These are phyloP conservation scores for Podarcis cretensis DNA, from an alignment of 2,113 vertebrate genomes.

Conservation along the genomic window DNA sequence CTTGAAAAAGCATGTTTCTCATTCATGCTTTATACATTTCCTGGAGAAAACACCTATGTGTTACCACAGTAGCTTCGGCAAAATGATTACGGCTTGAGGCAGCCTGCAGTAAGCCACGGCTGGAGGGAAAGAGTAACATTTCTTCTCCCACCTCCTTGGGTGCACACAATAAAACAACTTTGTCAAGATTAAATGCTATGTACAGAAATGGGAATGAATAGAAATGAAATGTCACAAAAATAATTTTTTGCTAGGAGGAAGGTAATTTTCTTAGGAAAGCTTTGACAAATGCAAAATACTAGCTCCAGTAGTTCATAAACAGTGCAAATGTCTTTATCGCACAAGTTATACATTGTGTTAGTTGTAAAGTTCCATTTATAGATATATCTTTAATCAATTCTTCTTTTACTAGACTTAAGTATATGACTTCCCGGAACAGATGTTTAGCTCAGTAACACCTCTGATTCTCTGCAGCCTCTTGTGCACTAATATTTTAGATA, in stretches of 20 bases:
- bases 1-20: background rate
- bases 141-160: background rate
- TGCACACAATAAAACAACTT: background rate
- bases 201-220: background rate
- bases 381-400: background rate
- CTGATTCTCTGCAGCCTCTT: background rate
- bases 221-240: background rate
- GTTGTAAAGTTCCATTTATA: background rate
- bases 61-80: no score
- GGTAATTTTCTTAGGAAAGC: background rate
- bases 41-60: background rate
- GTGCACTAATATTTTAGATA: background rate
- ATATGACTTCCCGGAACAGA: background rate
- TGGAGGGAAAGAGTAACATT: background rate
- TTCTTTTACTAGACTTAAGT: background rate
- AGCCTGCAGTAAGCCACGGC: background rate
- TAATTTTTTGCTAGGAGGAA: background rate
- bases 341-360: background rate
- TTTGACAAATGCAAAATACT: background rate
- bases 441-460: background rate
- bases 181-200: background rate
- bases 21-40: background rate
- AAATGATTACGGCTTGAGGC: background rate
- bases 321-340: background rate
- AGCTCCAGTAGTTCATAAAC: background rate